Evolutionary conservation across 92 coral and sea anemone genomes (phyloP), one percentile per base, ranked within the genome.

Genomic region (Bergia puertoricense): DNA sequence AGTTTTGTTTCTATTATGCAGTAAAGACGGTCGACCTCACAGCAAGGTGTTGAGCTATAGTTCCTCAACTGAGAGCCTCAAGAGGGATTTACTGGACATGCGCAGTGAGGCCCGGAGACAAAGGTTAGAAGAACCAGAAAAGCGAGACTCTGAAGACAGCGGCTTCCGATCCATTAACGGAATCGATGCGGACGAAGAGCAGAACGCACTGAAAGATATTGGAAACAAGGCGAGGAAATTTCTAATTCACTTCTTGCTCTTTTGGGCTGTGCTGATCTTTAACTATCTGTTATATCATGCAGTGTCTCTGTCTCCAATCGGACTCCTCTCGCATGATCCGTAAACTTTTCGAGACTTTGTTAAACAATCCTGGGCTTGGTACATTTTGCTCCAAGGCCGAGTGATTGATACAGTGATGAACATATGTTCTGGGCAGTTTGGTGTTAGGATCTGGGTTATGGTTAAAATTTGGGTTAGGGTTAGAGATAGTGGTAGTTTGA

Each of bases 201-300:
- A 69, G 36, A 84, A 18, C 6, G 66, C 65, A 15, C 79, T 84
- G 16, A 75, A 30, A 23, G 87, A 84, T 48, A 71, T 84, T 72
- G 67, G 87, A 46, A 84, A 84, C 67, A 84, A 84, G 87, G 87
- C 87, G 87, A 84, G 87, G 14, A 84, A 84, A 84, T 84, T 84
- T 84, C 68, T 84, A 84, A 69, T 84, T 84, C 79, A 84, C 68
- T 84, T 84, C 6, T 46, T 84, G 43, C 5, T 84, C 11, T 84
- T 84, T 18, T 84, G 87, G 87, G 87, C 87, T 4, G 87, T 84
- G 9, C 77, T 84, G 11, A 16, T 84, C 41, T 38, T 84, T n/a
- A 84, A 84, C 37, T 84, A 69, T 37, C 45, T 84, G 62, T 22
- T 84, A 20, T 84, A 68, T 73, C 46, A 84, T 45, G 67, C n/a